These are phyloP conservation scores for Mastomys natalensis DNA, from an alignment of 2,113 vertebrate species.

Conservation along the genomic window DNA sequence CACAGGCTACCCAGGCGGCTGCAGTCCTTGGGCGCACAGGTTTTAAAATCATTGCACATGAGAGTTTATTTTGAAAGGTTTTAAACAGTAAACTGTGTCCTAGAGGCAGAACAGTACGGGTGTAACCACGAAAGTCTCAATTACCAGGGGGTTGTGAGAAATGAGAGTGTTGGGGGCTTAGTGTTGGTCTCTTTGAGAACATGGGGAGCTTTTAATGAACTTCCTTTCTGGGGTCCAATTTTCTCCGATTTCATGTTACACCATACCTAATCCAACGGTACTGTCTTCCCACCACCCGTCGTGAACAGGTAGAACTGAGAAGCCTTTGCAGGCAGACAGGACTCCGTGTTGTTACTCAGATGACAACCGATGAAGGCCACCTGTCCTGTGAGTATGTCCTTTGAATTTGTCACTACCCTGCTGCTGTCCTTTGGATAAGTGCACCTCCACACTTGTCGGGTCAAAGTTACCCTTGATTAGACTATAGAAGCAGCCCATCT, in stretches of 20 bases:
- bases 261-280: background rate
- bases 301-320: background rate
- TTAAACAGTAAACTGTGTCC: background rate
- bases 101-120: background rate
- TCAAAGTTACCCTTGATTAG: conserved; percentile 58
- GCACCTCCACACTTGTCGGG: background rate
- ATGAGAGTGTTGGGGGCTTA: background rate
- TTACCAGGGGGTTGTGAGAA: background rate
- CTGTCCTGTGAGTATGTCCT: background rate
- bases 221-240: background rate
- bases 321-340: background rate
- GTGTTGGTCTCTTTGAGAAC: background rate
- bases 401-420: conserved; percentile 22
- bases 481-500: conserved; percentile 31
- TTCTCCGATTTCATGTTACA: background rate
- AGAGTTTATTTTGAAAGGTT: background rate
- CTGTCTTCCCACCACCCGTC: background rate
- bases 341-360: background rate
- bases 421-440: conserved; percentile 58
- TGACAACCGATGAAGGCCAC: background rate
- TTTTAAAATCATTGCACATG: background rate
- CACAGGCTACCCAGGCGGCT: background rate
- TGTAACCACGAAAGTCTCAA: background rate
- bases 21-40: background rate
- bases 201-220: background rate